These are phyloP conservation scores for Neoniphon sammara DNA, from an alignment of 2,797 vertebrate genomes.

Conservation along the genomic window DNA sequence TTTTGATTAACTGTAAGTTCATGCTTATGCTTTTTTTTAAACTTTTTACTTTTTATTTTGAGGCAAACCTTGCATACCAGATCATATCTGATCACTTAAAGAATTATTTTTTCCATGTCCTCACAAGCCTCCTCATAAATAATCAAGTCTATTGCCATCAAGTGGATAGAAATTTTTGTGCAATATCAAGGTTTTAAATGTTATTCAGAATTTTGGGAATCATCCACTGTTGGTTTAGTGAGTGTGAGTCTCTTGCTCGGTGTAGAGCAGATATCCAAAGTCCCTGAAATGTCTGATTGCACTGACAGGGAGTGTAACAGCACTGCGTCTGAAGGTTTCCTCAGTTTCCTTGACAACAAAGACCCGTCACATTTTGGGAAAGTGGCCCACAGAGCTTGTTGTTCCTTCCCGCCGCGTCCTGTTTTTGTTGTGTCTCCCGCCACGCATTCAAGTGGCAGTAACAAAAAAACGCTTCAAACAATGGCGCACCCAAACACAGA, in stretches of 20 bases:
- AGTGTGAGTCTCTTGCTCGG: background rate
- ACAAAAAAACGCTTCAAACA: constrained; percentile 54
- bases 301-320: background rate
- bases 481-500: constrained; percentile 57
- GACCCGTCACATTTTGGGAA: constrained; percentile 26
- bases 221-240: background rate
- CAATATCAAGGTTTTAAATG: background rate
- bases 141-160: background rate
- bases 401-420: constrained; percentile 42
- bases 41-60: background rate
- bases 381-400: constrained; percentile 33
- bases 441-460: constrained; percentile 27
- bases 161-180: background rate
- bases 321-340: constrained; percentile 25
- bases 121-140: background rate
- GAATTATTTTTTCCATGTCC: background rate
- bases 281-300: constrained; percentile 13
- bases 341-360: constrained; percentile 43
- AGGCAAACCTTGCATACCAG: constrained; percentile 11
- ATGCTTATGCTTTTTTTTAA: background rate
- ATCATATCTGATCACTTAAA: background rate
- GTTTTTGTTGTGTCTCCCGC: constrained; percentile 33
- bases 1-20: constrained; percentile 22
- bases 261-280: constrained; percentile 9
- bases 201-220: background rate